A percentile compares a stretch with the other conserved stretches of the same genome.
These are phyloP conservation scores for Lipotes vexillifer DNA, from an alignment of 2,113 vertebrate genomes.

Conservation along the genomic window DNA sequence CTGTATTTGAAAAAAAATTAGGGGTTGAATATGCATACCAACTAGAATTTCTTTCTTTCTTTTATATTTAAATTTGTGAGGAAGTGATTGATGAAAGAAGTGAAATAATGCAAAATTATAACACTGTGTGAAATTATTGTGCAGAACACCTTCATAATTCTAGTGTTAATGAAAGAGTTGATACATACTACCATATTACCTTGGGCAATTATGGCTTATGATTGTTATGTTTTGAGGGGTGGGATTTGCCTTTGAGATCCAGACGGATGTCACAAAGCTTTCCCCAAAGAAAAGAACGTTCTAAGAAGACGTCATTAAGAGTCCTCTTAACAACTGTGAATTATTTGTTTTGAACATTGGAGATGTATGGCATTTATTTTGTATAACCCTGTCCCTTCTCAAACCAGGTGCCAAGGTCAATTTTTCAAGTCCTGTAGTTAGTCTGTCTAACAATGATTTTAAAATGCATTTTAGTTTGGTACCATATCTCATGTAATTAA, in stretches of 20 bases:
- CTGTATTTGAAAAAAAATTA: not conserved
- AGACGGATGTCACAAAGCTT: not conserved
- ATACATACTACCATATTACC: not conserved
- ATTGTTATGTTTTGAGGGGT: not conserved
- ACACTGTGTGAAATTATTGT: not conserved
- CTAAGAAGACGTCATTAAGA: not conserved
- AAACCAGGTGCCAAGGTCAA: not conserved
- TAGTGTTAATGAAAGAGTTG: not conserved
- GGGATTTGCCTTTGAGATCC: not conserved
- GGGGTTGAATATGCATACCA: not conserved
- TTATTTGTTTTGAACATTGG: not conserved
- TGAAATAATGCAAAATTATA: not conserved
- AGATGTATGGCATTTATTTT: not conserved
- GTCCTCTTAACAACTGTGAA: not conserved
- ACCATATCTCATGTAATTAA: not conserved
- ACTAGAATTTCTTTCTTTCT: not conserved
- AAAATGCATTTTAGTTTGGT: not conserved
- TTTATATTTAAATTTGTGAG: slow-evolving; percentile 30
- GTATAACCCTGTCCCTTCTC: not conserved
- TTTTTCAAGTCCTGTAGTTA: not conserved
- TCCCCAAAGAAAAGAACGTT: not conserved
- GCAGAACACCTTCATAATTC: not conserved
- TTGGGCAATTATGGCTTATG: not conserved
- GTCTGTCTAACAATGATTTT: not conserved
- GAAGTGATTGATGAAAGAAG: not conserved